Conservation (phyloP, 2,797 vertebrate genomes). For the Mormyrops boulengeri region DNA sequence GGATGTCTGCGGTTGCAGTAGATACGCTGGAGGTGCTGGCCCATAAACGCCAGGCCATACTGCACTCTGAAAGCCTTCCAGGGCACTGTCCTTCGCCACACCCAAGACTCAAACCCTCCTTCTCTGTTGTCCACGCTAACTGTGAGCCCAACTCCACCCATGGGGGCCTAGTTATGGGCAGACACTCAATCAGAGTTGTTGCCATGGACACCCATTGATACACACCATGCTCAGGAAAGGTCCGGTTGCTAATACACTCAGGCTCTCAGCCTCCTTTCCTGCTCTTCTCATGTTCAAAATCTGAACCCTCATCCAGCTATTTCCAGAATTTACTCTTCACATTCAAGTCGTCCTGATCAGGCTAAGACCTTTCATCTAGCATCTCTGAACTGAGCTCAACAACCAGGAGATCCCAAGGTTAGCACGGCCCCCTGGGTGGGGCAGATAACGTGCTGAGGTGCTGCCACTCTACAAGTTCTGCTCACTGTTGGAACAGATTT, state of each 20-base stretch:
- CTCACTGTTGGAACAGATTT: not conserved
- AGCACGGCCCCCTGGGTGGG: not conserved
- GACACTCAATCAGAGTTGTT: not conserved
- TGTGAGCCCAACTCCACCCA: not conserved
- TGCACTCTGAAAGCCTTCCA: not conserved
- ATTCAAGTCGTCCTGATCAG: not conserved
- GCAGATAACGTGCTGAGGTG: not conserved
- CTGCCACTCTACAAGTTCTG: not conserved
- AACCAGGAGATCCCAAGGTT: not conserved
- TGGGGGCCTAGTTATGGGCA: not conserved
- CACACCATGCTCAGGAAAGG: not conserved
- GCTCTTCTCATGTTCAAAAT: not conserved
- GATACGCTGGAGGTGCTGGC: constrained; percentile 25
- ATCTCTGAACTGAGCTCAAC: not conserved
- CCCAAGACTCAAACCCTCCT: not conserved
- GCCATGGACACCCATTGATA: not conserved
- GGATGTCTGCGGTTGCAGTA: constrained; percentile 37
- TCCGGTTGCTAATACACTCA: not conserved
- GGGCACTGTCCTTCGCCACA: not conserved
- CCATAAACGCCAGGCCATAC: constrained; percentile 14
- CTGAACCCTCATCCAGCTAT: not conserved
- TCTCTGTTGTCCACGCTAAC: not conserved
- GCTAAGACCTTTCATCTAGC: not conserved
- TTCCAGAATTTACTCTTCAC: not conserved
- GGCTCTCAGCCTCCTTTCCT: not conserved